Conservation (phyloP, 1,140 invertebrate species). For the Lycorma delicatula region DNA sequence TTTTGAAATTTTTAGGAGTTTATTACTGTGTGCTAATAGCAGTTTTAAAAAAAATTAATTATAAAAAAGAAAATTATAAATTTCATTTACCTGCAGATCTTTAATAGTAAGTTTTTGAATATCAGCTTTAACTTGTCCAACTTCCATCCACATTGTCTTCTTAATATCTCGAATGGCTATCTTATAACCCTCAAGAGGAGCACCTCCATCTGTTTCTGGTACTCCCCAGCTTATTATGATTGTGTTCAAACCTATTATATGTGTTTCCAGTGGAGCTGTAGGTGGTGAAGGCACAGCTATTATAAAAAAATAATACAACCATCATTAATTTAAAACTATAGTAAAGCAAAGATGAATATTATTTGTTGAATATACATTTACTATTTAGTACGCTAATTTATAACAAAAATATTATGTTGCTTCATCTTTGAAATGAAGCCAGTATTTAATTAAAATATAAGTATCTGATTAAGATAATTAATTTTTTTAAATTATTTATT, state of each 20-base stretch:
- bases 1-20: too few relatives aligned
- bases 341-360: too few relatives aligned
- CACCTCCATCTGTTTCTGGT: slow-evolving; percentile 87
- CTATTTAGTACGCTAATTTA: too few relatives aligned
- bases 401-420: background rate
- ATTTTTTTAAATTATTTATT: too few relatives aligned
- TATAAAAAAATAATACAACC: slow-evolving; percentile 6
- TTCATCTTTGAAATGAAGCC: background rate
- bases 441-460: too few relatives aligned
- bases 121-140: slow-evolving; percentile 72
- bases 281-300: slow-evolving; percentile 80
- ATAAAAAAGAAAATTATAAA: too few relatives aligned
- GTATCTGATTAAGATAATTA: too few relatives aligned
- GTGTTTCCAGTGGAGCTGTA: slow-evolving; percentile 77
- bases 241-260: slow-evolving; percentile 70
- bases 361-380: too few relatives aligned
- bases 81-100: slow-evolving; percentile 57
- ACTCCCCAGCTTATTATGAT: slow-evolving; percentile 87
- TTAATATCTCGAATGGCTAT: slow-evolving; percentile 85
- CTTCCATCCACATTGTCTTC: slow-evolving; percentile 95
- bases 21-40: too few relatives aligned
- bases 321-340: too few relatives aligned
- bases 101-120: slow-evolving; percentile 75
- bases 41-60: too few relatives aligned
- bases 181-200: slow-evolving; percentile 82